Base-by-base conservation (phyloP, 2,797 vertebrate genomes). In the Anableps anableps region DNA sequence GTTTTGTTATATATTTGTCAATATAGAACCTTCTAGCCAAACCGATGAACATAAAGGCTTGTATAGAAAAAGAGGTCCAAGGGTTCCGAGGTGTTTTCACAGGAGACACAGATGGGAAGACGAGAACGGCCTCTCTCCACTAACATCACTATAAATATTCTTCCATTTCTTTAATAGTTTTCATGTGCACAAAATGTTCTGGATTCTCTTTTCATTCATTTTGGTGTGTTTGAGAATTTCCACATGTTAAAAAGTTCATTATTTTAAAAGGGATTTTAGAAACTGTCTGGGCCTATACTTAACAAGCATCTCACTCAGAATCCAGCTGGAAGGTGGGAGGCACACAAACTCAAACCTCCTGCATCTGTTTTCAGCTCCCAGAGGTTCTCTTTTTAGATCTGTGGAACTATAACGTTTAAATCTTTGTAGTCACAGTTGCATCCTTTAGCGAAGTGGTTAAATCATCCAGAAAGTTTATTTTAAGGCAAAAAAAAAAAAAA, bases 1-100 rank as follows among this genome's bases (percentile, higher is more conserved):
- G 97, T 96, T 98, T 98, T 99, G 97, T 99, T 97, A 98, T 98
- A 99, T 99, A 99, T 97, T 96, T 99, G 97, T 99, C 98, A 95
- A 93, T 88, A 97, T 98, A 98, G 97, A 97, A 97, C 96, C 96
- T 97, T 97, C 97, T 99, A 99, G 98, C 97, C 98, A 99, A 99
- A 98, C 97, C 96, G 97, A 96, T 97, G 97, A 93, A 98, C 97
- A 98, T 97, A 98, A 99, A 97, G 97, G 97, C 97, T 99, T 98
- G 95, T 96, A 97, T 97, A 97, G 97, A 95, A 95, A 95, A 96
- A 95, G 94, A 97, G 96, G 97, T 97, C 96, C 96, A 94, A 92
- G 92, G 70, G 85, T 13, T 31, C 1, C 73, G 77, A 83, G 90
- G 85, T 74, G 86, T 86, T 87, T 90, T 88, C 88, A 88, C 91